phyloP scores from a whole-genome alignment of 2,888 invertebrate species.

The Carabus problematicus region DNA sequence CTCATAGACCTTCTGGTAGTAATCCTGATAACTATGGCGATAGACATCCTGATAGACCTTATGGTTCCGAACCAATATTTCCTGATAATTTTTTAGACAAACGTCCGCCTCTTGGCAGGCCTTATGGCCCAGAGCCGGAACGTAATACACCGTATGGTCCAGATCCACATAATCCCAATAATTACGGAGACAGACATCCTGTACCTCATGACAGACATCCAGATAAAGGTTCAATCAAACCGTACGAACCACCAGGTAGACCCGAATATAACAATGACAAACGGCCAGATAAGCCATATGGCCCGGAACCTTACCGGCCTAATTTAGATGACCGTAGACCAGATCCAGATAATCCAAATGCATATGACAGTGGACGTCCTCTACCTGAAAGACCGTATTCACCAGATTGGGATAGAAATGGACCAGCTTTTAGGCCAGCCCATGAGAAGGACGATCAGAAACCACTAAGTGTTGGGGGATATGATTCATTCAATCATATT shows the following conservation, averaged over 20 bases:
- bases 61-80: too few species aligned
- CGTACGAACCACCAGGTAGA: background rate
- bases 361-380: slow-evolving; percentile 2
- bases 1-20: slow-evolving; percentile 9
- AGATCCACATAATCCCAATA: slow-evolving; percentile 18
- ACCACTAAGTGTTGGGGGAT: background rate
- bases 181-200: slow-evolving; percentile 2
- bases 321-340: background rate
- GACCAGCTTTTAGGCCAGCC: background rate
- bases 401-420: slow-evolving; percentile 8
- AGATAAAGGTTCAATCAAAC: background rate
- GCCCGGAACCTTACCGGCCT: background rate
- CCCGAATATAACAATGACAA: background rate
- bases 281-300: slow-evolving; percentile 3
- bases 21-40: background rate
- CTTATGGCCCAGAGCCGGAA: slow-evolving; percentile 3
- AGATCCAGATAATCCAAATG: slow-evolving; percentile 17
- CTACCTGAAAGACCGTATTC: slow-evolving; percentile 5
- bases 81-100: slow-evolving; percentile 4
- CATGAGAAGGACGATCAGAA: background rate
- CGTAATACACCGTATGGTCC: slow-evolving; percentile 15
- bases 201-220: background rate
- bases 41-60: too few species aligned
- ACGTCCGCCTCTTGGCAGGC: background rate
- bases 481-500: background rate